Evolutionary conservation across 2,888 invertebrate genomes (phyloP).

Genomic region (Oeneis ivallda): DNA sequence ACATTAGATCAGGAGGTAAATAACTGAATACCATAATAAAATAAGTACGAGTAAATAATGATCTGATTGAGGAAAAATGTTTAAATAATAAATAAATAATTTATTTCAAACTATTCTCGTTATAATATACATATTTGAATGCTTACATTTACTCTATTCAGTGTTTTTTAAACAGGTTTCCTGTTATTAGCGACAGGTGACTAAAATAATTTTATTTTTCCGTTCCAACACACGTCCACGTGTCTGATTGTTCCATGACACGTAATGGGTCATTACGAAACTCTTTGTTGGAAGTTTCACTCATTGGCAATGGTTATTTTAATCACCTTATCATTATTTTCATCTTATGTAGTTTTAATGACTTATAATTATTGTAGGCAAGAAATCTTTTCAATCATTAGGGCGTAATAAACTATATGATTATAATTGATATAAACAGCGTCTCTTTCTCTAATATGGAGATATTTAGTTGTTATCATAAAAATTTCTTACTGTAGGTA

Average conservation of each 20-base stretch:
- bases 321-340: conserved; percentile 1
- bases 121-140: not conserved
- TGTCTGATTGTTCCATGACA: conserved; percentile 56
- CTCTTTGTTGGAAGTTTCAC: conserved; percentile 6
- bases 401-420: not conserved
- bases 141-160: conserved; percentile 44
- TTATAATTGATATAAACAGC: not conserved
- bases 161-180: conserved; percentile 45
- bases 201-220: conserved; percentile 53
- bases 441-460: not conserved
- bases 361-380: not conserved
- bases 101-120: not conserved
- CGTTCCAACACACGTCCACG: conserved; percentile 52
- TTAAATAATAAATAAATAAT: not conserved
- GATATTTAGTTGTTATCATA: conserved; percentile 2
- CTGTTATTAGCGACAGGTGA: conserved; percentile 48
- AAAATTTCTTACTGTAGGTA: not conserved
- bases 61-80: not conserved
- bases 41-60: not conserved
- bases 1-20: not conserved
- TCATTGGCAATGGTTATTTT: conserved; percentile 13
- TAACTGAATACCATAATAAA: not conserved
- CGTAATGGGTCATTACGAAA: conserved; percentile 28
- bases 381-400: not conserved
- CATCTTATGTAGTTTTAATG: not conserved